phyloP scores from a whole-genome alignment of 2,113 vertebrate species.

The Plecturocebus donacophilus region DNA sequence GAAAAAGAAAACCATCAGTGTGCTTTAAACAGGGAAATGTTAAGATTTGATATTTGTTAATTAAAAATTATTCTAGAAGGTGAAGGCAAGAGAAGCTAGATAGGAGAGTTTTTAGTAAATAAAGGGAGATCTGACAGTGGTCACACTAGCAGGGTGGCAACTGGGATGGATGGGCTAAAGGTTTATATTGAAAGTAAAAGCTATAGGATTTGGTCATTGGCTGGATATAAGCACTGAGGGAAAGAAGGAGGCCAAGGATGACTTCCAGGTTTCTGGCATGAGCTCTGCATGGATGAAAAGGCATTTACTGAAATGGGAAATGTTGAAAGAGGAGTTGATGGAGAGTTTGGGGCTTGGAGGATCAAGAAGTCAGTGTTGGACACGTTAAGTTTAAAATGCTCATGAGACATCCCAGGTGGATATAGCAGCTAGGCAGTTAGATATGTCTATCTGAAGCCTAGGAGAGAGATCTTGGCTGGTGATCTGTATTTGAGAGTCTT shows the following conservation, averaged over 20 bases:
- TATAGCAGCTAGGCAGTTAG: background rate
- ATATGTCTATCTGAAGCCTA: background rate
- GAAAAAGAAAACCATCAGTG: background rate
- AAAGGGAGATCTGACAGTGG: background rate
- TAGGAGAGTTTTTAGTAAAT: background rate
- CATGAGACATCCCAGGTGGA: background rate
- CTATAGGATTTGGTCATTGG: background rate
- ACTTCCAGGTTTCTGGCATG: background rate
- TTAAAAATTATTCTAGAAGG: background rate
- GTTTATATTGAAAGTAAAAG: background rate
- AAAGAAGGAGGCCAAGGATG: background rate
- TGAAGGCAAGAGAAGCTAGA: background rate
- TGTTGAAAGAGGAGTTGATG: background rate
- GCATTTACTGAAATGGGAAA: background rate
- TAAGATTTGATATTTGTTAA: slow-evolving; percentile 21
- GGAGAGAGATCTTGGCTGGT: background rate
- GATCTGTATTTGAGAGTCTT: background rate
- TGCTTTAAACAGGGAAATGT: background rate
- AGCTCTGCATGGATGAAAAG: background rate
- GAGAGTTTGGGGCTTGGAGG: background rate
- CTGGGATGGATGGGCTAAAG: background rate
- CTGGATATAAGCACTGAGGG: background rate
- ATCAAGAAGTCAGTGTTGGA: background rate
- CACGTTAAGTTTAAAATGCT: background rate
- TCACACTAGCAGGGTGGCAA: background rate